Percentiles rank a stretch among this genome's conserved stretches.
Evolutionary conservation across 2,888 invertebrate genomes (phyloP).

Genomic region (Actias luna): DNA sequence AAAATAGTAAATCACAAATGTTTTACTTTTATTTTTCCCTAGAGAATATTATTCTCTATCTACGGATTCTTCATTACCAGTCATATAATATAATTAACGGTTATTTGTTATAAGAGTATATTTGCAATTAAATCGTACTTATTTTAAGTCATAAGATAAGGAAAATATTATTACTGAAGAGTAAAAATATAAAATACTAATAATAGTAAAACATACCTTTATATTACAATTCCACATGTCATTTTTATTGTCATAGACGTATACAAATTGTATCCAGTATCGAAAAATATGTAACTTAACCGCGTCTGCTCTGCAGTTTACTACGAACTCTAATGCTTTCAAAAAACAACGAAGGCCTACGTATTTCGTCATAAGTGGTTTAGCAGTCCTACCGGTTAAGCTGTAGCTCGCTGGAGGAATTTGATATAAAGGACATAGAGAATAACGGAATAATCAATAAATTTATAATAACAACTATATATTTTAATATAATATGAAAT

Average conservation of each 20-base stretch:
- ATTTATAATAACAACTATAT: too few species aligned
- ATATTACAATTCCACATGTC: background rate
- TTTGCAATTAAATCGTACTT: background rate
- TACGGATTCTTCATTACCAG: too few species aligned
- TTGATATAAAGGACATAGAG: background rate
- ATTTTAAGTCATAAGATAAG: too few species aligned
- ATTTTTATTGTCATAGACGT: background rate
- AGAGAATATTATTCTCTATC: too few species aligned
- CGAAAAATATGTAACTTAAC: background rate
- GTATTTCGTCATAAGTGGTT: constrained; percentile 6
- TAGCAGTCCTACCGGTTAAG: constrained; percentile 1
- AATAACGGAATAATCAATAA: too few species aligned
- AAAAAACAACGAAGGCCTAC: constrained; percentile 23
- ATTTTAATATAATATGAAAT: too few species aligned
- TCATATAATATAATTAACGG: too few species aligned
- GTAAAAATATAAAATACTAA: background rate
- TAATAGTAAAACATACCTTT: constrained; percentile 1
- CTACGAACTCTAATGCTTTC: constrained; percentile 36
- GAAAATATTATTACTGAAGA: too few species aligned
- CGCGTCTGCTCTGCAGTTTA: constrained; percentile 41
- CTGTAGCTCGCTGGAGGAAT: background rate
- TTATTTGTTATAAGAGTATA: too few species aligned
- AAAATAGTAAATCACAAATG: too few species aligned
- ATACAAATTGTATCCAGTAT: background rate
- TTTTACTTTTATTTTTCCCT: too few species aligned